Percentiles rank a stretch among this genome's conserved stretches.
Evolutionary conservation across 2,888 invertebrate genomes (phyloP).

Genomic region (Zygothrica quintamaculata): DNA sequence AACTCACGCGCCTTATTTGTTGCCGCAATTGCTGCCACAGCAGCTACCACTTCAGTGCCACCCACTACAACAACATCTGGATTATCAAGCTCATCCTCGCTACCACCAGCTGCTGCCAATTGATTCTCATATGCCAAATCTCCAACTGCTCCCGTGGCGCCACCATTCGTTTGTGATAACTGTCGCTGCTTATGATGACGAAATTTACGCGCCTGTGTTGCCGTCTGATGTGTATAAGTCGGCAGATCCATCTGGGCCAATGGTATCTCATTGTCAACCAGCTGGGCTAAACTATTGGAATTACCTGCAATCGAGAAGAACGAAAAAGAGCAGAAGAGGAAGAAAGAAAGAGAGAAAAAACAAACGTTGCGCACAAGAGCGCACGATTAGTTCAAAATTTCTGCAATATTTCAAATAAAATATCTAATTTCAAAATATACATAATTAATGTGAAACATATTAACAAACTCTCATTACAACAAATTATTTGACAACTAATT

Average conservation of each 20-base stretch:
- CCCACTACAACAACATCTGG: slow-evolving; percentile 78
- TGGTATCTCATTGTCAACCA: slow-evolving; percentile 88
- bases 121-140: slow-evolving; percentile 68
- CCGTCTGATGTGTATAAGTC: slow-evolving; percentile 65
- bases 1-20: slow-evolving; percentile 79
- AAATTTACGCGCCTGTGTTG: slow-evolving; percentile 70
- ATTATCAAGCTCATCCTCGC: slow-evolving; percentile 75
- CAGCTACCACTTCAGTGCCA: slow-evolving; percentile 83
- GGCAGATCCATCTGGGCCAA: slow-evolving; percentile 85
- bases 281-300: slow-evolving; percentile 88
- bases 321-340: too few relatives aligned
- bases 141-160: slow-evolving; percentile 31
- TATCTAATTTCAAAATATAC: slow-evolving; percentile 31
- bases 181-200: slow-evolving; percentile 81
- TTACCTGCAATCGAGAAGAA: slow-evolving; percentile 85
- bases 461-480: slow-evolving; percentile 75
- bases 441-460: slow-evolving; percentile 68
- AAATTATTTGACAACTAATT: slow-evolving; percentile 79
- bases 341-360: too few relatives aligned
- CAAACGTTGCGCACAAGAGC: slow-evolving; percentile 22
- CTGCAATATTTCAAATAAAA: slow-evolving; percentile 2
- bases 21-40: slow-evolving; percentile 83
- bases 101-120: slow-evolving; percentile 62
- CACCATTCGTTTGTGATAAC: slow-evolving; percentile 47
- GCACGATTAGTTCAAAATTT: slow-evolving; percentile 50